phyloP scores from a whole-genome alignment of 2,113 vertebrate genomes.

The Lophius piscatorius region DNA sequence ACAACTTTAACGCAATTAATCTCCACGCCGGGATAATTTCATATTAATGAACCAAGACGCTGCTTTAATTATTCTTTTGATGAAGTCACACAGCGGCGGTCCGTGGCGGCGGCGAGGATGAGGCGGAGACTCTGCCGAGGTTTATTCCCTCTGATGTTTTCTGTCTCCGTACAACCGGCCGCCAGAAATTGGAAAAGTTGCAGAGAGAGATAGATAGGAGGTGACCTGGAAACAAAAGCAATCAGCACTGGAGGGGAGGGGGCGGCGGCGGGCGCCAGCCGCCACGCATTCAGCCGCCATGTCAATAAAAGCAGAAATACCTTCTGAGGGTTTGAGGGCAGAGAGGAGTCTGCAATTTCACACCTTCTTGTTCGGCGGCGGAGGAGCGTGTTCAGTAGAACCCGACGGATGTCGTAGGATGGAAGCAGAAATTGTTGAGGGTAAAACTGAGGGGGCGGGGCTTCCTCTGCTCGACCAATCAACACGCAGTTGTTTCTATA shows the following conservation, averaged over 20 bases:
- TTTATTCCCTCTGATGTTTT: constrained; percentile 60
- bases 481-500: constrained; percentile 94
- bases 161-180: constrained; percentile 81
- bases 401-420: constrained; percentile 6
- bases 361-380: constrained; percentile 66
- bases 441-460: background rate
- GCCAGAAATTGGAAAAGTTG: constrained; percentile 88
- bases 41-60: constrained; percentile 92
- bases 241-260: constrained; percentile 70
- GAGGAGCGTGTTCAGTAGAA: constrained; percentile 30
- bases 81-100: constrained; percentile 84
- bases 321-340: constrained; percentile 62
- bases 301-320: constrained; percentile 79
- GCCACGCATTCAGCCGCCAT: constrained; percentile 57
- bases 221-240: constrained; percentile 83
- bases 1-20: constrained; percentile 98
- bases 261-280: constrained; percentile 10
- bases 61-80: constrained; percentile 85
- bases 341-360: constrained; percentile 75
- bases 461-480: constrained; percentile 64
- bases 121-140: constrained; percentile 37
- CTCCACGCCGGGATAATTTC: constrained; percentile 94
- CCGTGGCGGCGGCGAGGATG: constrained; percentile 75
- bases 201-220: constrained; percentile 79
- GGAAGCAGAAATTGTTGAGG: constrained; percentile 24